Percentiles rank a stretch among this genome's conserved stretches.
These are phyloP conservation scores for Lithophane leautieri DNA, from an alignment of 2,888 invertebrate genomes.

Conservation along the genomic window DNA sequence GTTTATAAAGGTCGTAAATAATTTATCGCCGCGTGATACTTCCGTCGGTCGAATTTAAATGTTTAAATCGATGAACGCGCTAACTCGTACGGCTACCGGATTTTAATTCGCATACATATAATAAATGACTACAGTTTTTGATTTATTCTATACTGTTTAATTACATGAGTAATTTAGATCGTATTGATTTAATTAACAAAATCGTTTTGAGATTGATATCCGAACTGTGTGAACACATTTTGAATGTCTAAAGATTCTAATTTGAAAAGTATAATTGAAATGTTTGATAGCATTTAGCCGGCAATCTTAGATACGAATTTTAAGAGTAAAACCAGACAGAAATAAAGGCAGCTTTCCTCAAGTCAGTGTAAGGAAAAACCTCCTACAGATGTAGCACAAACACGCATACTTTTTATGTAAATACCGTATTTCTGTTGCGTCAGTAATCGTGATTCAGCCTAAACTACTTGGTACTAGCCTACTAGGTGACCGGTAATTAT, in stretches of 20 bases:
- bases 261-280: constrained; percentile 54
- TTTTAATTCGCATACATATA: constrained; percentile 78
- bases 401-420: constrained; percentile 60
- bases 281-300: constrained; percentile 43
- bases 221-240: constrained; percentile 56
- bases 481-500: constrained; percentile 82
- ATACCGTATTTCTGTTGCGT: constrained; percentile 74
- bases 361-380: constrained; percentile 37
- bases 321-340: constrained; percentile 11
- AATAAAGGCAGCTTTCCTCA: constrained; percentile 23
- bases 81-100: constrained; percentile 86
- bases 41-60: constrained; percentile 87
- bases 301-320: constrained; percentile 51
- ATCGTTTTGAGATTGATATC: constrained; percentile 61
- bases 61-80: constrained; percentile 82
- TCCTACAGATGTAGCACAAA: constrained; percentile 30
- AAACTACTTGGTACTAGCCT: constrained; percentile 71
- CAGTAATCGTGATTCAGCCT: constrained; percentile 83
- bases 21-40: constrained; percentile 89
- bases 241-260: constrained; percentile 35
- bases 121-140: constrained; percentile 73
- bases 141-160: constrained; percentile 71
- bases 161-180: constrained; percentile 67
- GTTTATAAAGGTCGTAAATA: constrained; percentile 89
- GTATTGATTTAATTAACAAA: constrained; percentile 66